Evolutionary conservation across 2,888 invertebrate species (phyloP).

Genomic region (Megastigmus dorsalis): DNA sequence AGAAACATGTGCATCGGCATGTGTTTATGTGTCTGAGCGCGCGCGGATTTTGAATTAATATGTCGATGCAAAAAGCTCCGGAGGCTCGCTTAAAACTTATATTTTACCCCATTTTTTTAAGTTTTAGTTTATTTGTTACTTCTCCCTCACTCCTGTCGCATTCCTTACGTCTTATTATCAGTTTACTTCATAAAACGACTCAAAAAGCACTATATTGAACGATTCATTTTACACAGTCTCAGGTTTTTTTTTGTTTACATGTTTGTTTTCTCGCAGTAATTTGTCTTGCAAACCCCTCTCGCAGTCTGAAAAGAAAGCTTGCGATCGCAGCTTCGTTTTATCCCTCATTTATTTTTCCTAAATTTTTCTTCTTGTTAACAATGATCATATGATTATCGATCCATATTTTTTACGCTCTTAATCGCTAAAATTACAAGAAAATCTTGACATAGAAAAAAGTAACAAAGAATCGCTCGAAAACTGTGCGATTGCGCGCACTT

Average conservation of each 20-base stretch:
- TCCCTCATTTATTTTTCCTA: neutral
- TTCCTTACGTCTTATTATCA: constrained; percentile 10
- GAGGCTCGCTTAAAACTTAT: constrained; percentile 1
- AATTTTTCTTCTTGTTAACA: constrained; percentile 15
- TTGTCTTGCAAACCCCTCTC: neutral
- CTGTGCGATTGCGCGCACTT: neutral
- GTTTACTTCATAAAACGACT: constrained; percentile 30
- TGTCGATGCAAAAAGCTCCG: constrained; percentile 45
- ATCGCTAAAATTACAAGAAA: constrained; percentile 18
- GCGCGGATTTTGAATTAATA: constrained; percentile 6
- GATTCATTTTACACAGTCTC: constrained; percentile 50
- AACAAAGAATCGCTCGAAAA: neutral
- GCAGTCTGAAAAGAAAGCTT: constrained; percentile 11
- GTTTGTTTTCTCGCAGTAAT: neutral
- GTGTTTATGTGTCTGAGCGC: constrained; percentile 8
- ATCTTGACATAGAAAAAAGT: constrained; percentile 4
- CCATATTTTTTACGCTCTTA: constrained; percentile 24
- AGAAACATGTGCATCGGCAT: constrained; percentile 20
- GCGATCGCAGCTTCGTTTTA: neutral
- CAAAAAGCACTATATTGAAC: constrained; percentile 41
- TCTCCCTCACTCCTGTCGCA: neutral
- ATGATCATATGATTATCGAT: constrained; percentile 17
- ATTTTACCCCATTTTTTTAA: constrained; percentile 1
- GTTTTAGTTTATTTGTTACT: neutral
- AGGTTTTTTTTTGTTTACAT: constrained; percentile 20